phyloP scores from a whole-genome alignment of 2,888 invertebrate genomes.

The Aspidiotus rigidus region DNA sequence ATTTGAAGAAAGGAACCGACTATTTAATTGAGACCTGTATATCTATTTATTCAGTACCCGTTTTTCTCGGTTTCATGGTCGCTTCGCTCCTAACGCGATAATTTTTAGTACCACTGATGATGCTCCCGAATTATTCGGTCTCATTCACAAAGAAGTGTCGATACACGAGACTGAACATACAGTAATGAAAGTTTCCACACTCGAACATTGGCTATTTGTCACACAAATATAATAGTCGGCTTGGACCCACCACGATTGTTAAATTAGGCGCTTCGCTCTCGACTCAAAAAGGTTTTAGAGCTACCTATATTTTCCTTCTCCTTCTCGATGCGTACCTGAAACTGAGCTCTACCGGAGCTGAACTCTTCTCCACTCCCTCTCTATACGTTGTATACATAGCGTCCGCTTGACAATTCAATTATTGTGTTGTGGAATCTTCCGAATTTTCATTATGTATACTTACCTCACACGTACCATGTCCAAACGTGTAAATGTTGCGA shows the following conservation, averaged over 20 bases:
- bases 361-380: background rate
- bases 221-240: background rate
- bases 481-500: slow-evolving; percentile 27
- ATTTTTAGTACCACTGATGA: background rate
- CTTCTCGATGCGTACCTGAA: background rate
- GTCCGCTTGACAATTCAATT: slow-evolving; percentile 31
- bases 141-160: slow-evolving; percentile 4
- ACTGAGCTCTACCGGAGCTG: background rate
- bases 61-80: slow-evolving; percentile 1
- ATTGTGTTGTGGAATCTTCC: slow-evolving; percentile 19
- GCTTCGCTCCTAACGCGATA: background rate
- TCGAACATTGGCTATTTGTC: background rate
- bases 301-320: background rate
- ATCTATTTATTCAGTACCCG: slow-evolving; percentile 3
- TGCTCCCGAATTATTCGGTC: slow-evolving; percentile 4
- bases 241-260: slow-evolving; percentile 2
- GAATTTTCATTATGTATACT: slow-evolving; percentile 17
- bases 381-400: background rate
- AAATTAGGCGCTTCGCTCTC: background rate
- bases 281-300: background rate
- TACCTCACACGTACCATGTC: slow-evolving; percentile 28
- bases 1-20: too few relatives aligned
- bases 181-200: slow-evolving; percentile 2
- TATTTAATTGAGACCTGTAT: too few relatives aligned
- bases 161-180: background rate